Conservation (phyloP, 2,113 vertebrate genomes). For the Channa argus region DNA sequence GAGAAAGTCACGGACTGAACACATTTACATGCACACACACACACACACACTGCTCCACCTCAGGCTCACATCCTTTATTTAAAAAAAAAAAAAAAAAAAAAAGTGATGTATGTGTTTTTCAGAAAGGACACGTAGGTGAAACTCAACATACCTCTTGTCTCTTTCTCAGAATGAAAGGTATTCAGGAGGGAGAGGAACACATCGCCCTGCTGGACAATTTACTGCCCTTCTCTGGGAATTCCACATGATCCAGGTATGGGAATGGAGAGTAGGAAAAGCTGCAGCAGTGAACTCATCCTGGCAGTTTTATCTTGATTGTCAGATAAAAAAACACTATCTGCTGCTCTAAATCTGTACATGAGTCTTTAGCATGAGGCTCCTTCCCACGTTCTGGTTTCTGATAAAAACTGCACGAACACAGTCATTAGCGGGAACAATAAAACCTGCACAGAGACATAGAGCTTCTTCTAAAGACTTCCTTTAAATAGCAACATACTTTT, state of each 20-base stretch:
- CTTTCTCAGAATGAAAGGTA: constrained; percentile 64
- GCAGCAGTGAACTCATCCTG: constrained; percentile 75
- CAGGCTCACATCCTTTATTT: constrained; percentile 11
- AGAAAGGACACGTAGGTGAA: constrained; percentile 67
- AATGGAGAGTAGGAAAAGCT: constrained; percentile 82
- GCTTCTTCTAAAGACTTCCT: constrained; percentile 61
- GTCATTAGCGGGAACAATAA: constrained; percentile 91
- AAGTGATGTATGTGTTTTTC: constrained; percentile 77
- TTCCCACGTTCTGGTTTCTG: constrained; percentile 87
- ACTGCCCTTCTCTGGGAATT: constrained; percentile 89
- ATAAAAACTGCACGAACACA: constrained; percentile 89
- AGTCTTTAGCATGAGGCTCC: constrained; percentile 85
- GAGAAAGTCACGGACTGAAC: constrained; percentile 38
- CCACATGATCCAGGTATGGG: constrained; percentile 85
- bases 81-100: constrained; percentile 40
- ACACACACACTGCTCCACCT: neutral
- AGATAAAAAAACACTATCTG: constrained; percentile 92
- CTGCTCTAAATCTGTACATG: constrained; percentile 79
- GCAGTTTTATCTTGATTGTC: constrained; percentile 92
- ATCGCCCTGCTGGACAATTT: constrained; percentile 84
- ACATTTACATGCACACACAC: constrained; percentile 30
- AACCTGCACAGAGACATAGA: constrained; percentile 82
- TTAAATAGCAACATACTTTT: constrained; percentile 31
- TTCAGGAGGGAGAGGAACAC: constrained; percentile 75
- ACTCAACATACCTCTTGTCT: constrained; percentile 74